These are phyloP conservation scores for Corydoras maculifer DNA, from an alignment of 2,113 vertebrate genomes.

Conservation along the genomic window DNA sequence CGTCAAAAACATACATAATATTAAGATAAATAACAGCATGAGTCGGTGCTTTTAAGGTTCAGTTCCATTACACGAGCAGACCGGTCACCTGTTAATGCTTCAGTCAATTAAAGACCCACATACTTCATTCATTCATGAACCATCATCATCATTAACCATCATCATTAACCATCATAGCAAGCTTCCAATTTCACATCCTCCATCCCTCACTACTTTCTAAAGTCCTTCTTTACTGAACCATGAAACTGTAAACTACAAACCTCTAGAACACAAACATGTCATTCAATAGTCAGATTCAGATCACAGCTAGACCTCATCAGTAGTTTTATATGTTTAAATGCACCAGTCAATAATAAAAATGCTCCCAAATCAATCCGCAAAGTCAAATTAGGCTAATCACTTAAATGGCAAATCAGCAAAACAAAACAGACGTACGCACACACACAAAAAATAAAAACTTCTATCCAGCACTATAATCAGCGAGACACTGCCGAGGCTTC, in stretches of 20 bases:
- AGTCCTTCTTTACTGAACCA: slow-evolving; percentile 6
- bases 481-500: too few species aligned
- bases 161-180: not conserved
- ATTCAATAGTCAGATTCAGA: not conserved
- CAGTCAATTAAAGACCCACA: not conserved
- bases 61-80: not conserved
- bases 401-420: slow-evolving; percentile 12
- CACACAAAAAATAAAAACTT: slow-evolving; percentile 26
- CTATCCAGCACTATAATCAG: slow-evolving; percentile 37
- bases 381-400: slow-evolving; percentile 20
- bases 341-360: slow-evolving; percentile 38
- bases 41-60: not conserved
- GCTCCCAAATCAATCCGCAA: slow-evolving; percentile 41
- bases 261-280: not conserved
- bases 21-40: slow-evolving; percentile 28
- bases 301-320: slow-evolving; percentile 8
- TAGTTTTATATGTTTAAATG: slow-evolving; percentile 33
- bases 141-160: not conserved
- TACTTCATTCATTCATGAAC: not conserved
- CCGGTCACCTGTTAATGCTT: not conserved
- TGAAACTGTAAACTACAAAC: not conserved
- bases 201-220: slow-evolving; percentile 34
- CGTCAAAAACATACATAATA: slow-evolving; percentile 5
- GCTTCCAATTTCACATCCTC: not conserved
- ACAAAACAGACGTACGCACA: not conserved